Conservation (phyloP, 2,888 invertebrate species). For the Ametastegia equiseti region DNA sequence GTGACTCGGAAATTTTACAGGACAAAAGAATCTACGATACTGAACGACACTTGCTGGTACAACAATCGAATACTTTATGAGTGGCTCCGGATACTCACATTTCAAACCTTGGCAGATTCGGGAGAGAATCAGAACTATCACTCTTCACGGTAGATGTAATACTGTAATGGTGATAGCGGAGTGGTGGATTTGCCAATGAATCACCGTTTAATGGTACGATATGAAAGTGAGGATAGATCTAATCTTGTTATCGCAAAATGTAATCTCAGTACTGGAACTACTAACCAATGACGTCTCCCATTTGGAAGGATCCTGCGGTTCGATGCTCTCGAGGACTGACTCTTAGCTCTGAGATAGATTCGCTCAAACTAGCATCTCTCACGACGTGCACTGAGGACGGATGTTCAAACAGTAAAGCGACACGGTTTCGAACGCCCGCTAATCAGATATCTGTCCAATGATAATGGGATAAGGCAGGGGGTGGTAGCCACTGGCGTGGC, state of each 20-base stretch:
- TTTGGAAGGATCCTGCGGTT: neutral
- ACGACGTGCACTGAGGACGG: slow-evolving; percentile 34
- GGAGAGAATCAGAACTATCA: neutral
- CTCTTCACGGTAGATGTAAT: neutral
- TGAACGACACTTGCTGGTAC: neutral
- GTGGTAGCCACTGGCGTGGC: slow-evolving; percentile 33
- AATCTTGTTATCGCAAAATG: slow-evolving; percentile 19
- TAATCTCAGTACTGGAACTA: neutral
- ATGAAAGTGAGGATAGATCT: neutral
- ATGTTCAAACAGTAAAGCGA: slow-evolving; percentile 38
- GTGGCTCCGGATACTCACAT: neutral
- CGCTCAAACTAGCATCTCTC: slow-evolving; percentile 31
- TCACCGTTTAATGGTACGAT: slow-evolving; percentile 17
- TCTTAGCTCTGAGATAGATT: neutral
- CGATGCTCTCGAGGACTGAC: neutral
- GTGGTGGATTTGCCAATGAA: neutral
- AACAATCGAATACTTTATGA: neutral
- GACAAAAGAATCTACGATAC: neutral
- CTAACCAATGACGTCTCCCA: slow-evolving; percentile 44
- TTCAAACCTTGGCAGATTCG: neutral
- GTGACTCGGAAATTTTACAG: neutral
- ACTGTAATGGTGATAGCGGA: neutral
- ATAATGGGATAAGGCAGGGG: slow-evolving; percentile 45
- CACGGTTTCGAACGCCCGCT: slow-evolving; percentile 23
- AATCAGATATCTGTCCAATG: slow-evolving; percentile 39